A percentile compares a stretch with the other conserved stretches of the same genome.
Conservation (phyloP, 2,113 vertebrate genomes). For the Phodopus roborovskii region DNA sequence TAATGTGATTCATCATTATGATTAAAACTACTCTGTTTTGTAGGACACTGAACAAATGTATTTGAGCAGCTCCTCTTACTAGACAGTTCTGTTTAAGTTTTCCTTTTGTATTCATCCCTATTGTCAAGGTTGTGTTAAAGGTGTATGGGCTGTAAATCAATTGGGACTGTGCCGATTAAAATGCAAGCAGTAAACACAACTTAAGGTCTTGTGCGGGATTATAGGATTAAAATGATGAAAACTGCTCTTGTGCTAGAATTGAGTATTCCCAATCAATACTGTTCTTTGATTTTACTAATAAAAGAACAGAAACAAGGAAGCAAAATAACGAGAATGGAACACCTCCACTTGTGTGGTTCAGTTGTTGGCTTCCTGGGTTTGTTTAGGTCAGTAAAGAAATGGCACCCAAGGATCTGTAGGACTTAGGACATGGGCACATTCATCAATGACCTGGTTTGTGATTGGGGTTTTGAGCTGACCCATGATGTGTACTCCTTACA, state of each 20-base stretch:
- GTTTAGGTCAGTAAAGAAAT: slow-evolving; percentile 53
- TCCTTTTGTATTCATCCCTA: slow-evolving; percentile 76
- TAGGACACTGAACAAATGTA: slow-evolving; percentile 49
- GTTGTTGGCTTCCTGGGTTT: slow-evolving; percentile 56
- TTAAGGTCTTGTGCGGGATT: slow-evolving; percentile 86
- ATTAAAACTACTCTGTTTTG: slow-evolving; percentile 60
- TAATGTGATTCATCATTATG: slow-evolving; percentile 73
- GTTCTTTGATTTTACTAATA: slow-evolving; percentile 82
- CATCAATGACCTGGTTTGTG: neutral
- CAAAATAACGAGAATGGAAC: slow-evolving; percentile 53
- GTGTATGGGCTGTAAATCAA: slow-evolving; percentile 73
- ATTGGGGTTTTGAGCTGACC: neutral
- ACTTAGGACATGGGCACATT: neutral
- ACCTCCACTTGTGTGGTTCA: neutral
- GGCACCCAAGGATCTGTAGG: neutral
- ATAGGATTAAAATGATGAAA: slow-evolving; percentile 87
- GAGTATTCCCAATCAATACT: slow-evolving; percentile 82
- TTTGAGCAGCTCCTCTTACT: slow-evolving; percentile 35
- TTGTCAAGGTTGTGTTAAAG: slow-evolving; percentile 75
- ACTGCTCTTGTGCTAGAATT: slow-evolving; percentile 77
- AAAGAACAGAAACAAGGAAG: slow-evolving; percentile 72
- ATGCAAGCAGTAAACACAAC: slow-evolving; percentile 84
- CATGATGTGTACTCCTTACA: too few species aligned
- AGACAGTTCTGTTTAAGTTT: slow-evolving; percentile 69
- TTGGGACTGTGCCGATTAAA: slow-evolving; percentile 85